A percentile compares a stretch with the other conserved stretches of the same genome.
phyloP scores from a whole-genome alignment of 2,888 invertebrate genomes.

The Drosophila eohydei region DNA sequence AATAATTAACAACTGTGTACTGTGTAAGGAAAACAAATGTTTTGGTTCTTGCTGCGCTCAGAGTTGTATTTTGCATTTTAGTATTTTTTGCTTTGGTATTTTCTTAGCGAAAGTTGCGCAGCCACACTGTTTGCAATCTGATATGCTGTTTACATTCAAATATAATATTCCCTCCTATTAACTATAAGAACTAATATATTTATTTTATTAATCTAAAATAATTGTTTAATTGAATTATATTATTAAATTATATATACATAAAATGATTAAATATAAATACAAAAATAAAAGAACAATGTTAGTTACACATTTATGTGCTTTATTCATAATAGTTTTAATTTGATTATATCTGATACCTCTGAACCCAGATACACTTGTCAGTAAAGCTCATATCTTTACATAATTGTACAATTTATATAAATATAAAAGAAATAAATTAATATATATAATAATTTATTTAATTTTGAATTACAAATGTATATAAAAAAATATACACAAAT shows the following conservation, averaged over 20 bases:
- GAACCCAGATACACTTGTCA: too few species aligned
- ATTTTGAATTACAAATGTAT: too few species aligned
- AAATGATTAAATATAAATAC: not conserved
- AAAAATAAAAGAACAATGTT: not conserved
- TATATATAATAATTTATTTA: not conserved
- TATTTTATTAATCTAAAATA: too few species aligned
- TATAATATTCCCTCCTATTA: not conserved
- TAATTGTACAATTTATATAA: not conserved
- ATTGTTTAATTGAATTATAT: not conserved
- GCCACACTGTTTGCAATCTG: slow-evolving; percentile 14
- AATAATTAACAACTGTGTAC: slow-evolving; percentile 17
- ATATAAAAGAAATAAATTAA: not conserved
- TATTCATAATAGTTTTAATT: too few species aligned
- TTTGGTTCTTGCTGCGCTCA: not conserved
- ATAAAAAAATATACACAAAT: too few species aligned
- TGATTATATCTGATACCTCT: too few species aligned
- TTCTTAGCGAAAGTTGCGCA: not conserved
- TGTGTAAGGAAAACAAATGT: not conserved
- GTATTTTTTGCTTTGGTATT: slow-evolving; percentile 23
- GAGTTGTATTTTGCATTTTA: not conserved
- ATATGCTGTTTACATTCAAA: not conserved
- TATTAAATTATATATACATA: not conserved
- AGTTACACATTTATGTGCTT: too few species aligned
- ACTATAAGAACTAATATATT: too few species aligned
- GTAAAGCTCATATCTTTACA: not conserved